These are phyloP conservation scores for Lateolabrax maculatus DNA, from an alignment of 2,797 vertebrate genomes.

Conservation along the genomic window DNA sequence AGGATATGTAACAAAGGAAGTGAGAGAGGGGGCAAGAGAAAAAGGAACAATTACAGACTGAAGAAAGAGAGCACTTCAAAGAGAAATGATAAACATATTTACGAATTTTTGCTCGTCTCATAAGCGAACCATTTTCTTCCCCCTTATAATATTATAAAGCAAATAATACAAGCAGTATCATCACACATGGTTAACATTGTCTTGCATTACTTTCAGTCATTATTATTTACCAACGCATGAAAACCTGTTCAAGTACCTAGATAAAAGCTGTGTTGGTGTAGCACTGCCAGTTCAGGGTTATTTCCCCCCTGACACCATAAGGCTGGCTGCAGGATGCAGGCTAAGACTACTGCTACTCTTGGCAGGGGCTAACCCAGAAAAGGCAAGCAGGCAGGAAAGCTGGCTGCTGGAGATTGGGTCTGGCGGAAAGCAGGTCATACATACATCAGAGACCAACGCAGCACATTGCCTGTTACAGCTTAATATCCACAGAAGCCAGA, in stretches of 20 bases:
- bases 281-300: slow-evolving; percentile 39
- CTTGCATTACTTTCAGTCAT: not conserved
- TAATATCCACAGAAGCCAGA: slow-evolving; percentile 75
- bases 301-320: slow-evolving; percentile 32
- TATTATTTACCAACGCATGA: slow-evolving; percentile 38
- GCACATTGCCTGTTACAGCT: slow-evolving; percentile 73
- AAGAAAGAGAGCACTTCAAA: slow-evolving; percentile 51
- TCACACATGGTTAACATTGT: slow-evolving; percentile 7
- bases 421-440: slow-evolving; percentile 84
- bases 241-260: slow-evolving; percentile 32
- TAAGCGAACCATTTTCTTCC: slow-evolving; percentile 47
- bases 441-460: slow-evolving; percentile 80
- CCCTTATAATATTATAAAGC: slow-evolving; percentile 13
- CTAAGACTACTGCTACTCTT: slow-evolving; percentile 62
- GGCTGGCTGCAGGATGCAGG: slow-evolving; percentile 63
- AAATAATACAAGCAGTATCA: slow-evolving; percentile 21
- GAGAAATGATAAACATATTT: slow-evolving; percentile 34
- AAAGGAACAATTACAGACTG: slow-evolving; percentile 39
- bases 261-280: slow-evolving; percentile 43
- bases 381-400: slow-evolving; percentile 53
- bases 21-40: slow-evolving; percentile 5
- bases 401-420: slow-evolving; percentile 75
- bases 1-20: slow-evolving; percentile 40
- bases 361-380: slow-evolving; percentile 81
- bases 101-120: slow-evolving; percentile 36